A percentile compares a stretch with the other conserved stretches of the same genome.
These are phyloP conservation scores for Platichthys flesus DNA, from an alignment of 2,113 vertebrate species.

Conservation along the genomic window DNA sequence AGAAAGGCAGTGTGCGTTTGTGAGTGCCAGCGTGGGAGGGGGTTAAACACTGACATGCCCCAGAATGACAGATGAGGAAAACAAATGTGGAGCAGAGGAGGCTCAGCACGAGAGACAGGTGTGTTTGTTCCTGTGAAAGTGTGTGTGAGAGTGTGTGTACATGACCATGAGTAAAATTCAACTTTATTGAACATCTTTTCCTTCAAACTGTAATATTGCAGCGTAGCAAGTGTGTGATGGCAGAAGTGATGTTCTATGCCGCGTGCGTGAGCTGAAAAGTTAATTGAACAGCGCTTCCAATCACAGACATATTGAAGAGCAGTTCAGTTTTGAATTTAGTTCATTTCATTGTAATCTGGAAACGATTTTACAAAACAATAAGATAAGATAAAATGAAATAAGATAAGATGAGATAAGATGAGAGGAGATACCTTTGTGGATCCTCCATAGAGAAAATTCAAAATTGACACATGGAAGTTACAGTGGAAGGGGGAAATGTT, in stretches of 20 bases:
- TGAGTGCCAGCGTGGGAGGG: slow-evolving; percentile 44
- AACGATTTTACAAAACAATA: no score
- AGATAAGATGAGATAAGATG: no score
- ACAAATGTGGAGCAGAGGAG: slow-evolving; percentile 67
- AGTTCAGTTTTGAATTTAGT: no score
- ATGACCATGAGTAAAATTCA: slow-evolving; percentile 32
- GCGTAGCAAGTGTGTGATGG: background rate
- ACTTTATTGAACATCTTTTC: slow-evolving; percentile 45
- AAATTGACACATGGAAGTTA: no score
- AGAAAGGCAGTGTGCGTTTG: slow-evolving; percentile 19
- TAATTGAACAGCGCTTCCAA: background rate
- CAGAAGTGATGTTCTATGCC: background rate
- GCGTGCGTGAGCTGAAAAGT: slow-evolving; percentile 17
- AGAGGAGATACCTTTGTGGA: no score
- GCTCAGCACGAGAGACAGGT: slow-evolving; percentile 65
- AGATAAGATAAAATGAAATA: no score
- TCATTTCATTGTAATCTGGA: no score
- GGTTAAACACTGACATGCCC: slow-evolving; percentile 73
- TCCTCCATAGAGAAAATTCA: no score
- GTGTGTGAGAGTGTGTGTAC: slow-evolving; percentile 17
- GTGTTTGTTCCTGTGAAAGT: slow-evolving; percentile 40
- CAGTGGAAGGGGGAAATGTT: background rate
- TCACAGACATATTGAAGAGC: background rate
- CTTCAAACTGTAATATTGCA: slow-evolving; percentile 8
- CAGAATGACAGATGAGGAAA: slow-evolving; percentile 66